Base-by-base conservation (phyloP, 2,888 invertebrate species). In the Craniophora ligustri region DNA sequence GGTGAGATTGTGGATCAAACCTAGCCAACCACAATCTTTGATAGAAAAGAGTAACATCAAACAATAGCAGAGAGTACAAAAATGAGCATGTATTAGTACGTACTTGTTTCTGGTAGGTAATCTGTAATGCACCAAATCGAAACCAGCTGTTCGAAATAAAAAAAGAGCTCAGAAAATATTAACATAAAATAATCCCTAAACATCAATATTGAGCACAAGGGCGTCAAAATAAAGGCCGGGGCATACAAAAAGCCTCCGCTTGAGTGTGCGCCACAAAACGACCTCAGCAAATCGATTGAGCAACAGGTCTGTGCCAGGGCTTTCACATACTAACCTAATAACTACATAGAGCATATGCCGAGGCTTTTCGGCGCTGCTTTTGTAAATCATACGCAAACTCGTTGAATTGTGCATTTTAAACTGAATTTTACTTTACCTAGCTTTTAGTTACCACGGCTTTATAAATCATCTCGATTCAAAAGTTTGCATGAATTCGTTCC, bases 261-360 rank as follows among this genome's bases (percentile, higher is more conserved):
- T 57, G 79, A 78, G 80, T 76, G 73, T 79, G 81, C 84, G 84
- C 80, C 72, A 69, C 76, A 79, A 78, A 81, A 79, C 76, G 76
- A 71, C 63, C 68, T 71, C 75, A 70, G 63, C 75, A 65, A 85
- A 89, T 89, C 89, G 89, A 89, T 89, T 76, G 79, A 86, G 89
- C 89, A 88, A 89, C 89, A 89, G 88, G 89, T 89, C 71, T 61
- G 36, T 55, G 49, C 65, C 75, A 66, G 76, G 76, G 76, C 76
- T 76, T 73, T 72, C 58, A 62, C 53, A 61, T 66, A 60, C 62
- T 54, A 60, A 40, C 41, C 48, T 56, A 57, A 54, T 57, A 64
- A 31, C 41, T 51, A 56, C 53, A 8, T 18, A 54, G 14, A 42
- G 11, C 42, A 48, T 60, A 66, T 67, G 67, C 72, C 70, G 48